A percentile compares a stretch with the other conserved stretches of the same genome.
Conservation (phyloP, 1,140 invertebrate species). For the Hormaphis cornu region DNA sequence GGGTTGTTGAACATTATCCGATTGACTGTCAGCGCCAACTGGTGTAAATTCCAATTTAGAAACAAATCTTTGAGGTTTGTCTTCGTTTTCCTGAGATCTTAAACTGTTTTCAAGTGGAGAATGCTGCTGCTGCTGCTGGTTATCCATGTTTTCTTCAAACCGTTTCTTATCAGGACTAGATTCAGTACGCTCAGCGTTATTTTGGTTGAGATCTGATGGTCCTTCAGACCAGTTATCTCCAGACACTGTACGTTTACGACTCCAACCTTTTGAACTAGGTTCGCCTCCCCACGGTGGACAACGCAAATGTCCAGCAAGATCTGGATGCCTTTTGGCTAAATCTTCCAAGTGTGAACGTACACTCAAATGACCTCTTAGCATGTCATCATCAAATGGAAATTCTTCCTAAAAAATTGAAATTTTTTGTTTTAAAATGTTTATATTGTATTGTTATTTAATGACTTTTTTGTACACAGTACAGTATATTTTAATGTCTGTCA, state of each 20-base stretch:
- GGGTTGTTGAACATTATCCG: conserved; percentile 24
- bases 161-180: conserved; percentile 33
- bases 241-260: background rate
- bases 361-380: conserved; percentile 36
- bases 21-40: conserved; percentile 8
- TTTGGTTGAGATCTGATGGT: background rate
- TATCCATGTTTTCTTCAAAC: conserved; percentile 19
- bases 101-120: conserved; percentile 57
- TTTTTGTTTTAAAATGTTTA: background rate
- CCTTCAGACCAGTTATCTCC: conserved; percentile 9
- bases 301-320: conserved; percentile 50
- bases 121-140: conserved; percentile 38
- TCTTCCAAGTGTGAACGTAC: conserved; percentile 48
- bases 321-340: conserved; percentile 51
- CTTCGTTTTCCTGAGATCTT: conserved; percentile 46
- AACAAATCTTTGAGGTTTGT: conserved; percentile 43
- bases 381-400: conserved; percentile 57
- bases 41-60: conserved; percentile 49
- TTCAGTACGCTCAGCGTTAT: conserved; percentile 29
- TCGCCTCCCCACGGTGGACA: conserved; percentile 21
- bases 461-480: too few relatives aligned
- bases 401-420: conserved; percentile 47
- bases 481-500: too few relatives aligned
- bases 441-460: too few relatives aligned
- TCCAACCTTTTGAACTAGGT: conserved; percentile 38